Percentiles rank a stretch among this genome's conserved stretches.
Conservation (phyloP, 35 echinoderm and acorn worm genomes). For the Ptychodera flava region DNA sequence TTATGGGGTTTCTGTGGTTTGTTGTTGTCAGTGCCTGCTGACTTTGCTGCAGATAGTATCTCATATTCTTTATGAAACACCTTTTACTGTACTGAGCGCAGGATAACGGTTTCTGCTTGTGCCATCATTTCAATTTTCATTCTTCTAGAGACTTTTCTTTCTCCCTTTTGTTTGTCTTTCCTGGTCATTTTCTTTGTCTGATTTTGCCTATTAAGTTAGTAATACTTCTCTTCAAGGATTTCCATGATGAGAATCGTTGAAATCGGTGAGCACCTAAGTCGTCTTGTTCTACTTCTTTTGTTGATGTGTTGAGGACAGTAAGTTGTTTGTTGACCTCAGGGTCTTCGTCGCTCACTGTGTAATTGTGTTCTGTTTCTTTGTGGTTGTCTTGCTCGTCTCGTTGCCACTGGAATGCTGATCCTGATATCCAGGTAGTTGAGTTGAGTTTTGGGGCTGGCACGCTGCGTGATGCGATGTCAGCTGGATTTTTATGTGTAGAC, state of each 20-base stretch:
- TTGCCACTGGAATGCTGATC: slow-evolving; percentile 45
- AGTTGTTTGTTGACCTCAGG: slow-evolving; percentile 25
- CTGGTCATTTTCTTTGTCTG: not conserved
- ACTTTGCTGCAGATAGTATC: not conserved
- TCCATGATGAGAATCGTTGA: slow-evolving; percentile 41
- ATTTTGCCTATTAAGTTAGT: not conserved
- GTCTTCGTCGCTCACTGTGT: slow-evolving; percentile 21
- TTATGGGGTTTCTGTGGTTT: not conserved
- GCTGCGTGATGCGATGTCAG: slow-evolving; percentile 21
- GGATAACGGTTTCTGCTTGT: slow-evolving; percentile 14
- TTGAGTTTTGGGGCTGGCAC: not conserved
- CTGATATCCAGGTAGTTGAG: not conserved
- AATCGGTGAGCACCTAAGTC: slow-evolving; percentile 30
- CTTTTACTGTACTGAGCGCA: slow-evolving; percentile 26
- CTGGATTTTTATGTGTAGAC: slow-evolving; percentile 14
- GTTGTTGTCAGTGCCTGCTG: too few relatives aligned
- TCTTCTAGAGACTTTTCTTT: not conserved
- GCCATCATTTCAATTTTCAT: not conserved
- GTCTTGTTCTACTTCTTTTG: not conserved
- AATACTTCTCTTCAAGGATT: slow-evolving; percentile 1
- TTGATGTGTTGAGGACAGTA: not conserved
- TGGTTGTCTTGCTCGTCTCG: not conserved
- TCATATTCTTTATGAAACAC: slow-evolving; percentile 18
- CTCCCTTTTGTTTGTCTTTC: not conserved
- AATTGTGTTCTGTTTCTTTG: not conserved